Evolutionary conservation across 2,888 invertebrate species (phyloP).

Genomic region (Oscheius sp.): DNA sequence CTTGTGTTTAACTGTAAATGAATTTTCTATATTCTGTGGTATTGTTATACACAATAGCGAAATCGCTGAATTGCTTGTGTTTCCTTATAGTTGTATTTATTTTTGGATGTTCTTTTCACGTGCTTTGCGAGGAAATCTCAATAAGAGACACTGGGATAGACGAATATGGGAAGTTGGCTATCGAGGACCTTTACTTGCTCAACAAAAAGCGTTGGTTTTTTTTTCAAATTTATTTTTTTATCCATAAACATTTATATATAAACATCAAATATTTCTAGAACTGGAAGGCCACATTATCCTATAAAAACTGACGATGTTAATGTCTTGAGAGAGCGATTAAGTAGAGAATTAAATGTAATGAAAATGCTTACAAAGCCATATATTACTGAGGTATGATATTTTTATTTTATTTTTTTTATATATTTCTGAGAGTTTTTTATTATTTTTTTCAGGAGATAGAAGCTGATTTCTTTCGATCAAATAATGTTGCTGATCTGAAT

Average conservation of each 20-base stretch:
- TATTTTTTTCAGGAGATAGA: constrained; percentile 41
- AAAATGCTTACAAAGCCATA: constrained; percentile 63
- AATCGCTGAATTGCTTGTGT: not conserved
- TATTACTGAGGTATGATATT: constrained; percentile 48
- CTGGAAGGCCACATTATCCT: constrained; percentile 61
- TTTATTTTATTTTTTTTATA: not conserved
- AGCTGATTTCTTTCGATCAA: constrained; percentile 35
- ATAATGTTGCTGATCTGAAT: constrained; percentile 37
- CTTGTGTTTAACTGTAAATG: not conserved
- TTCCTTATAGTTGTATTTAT: not conserved
- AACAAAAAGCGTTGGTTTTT: constrained; percentile 62
- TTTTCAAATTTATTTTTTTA: not conserved
- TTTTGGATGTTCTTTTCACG: constrained; percentile 44
- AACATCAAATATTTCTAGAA: constrained; percentile 52
- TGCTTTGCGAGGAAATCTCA: constrained; percentile 53
- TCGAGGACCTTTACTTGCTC: constrained; percentile 60
- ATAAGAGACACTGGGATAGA: constrained; percentile 64
- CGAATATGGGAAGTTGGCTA: constrained; percentile 69
- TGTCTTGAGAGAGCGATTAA: constrained; percentile 52
- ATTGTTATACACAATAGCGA: not conserved
- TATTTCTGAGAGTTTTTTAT: constrained; percentile 26
- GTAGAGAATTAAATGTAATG: constrained; percentile 65
- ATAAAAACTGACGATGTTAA: constrained; percentile 49
- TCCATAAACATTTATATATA: not conserved
- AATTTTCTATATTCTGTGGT: not conserved